Conservation (phyloP, 1,140 invertebrate genomes). For the Drosophila azteca region DNA sequence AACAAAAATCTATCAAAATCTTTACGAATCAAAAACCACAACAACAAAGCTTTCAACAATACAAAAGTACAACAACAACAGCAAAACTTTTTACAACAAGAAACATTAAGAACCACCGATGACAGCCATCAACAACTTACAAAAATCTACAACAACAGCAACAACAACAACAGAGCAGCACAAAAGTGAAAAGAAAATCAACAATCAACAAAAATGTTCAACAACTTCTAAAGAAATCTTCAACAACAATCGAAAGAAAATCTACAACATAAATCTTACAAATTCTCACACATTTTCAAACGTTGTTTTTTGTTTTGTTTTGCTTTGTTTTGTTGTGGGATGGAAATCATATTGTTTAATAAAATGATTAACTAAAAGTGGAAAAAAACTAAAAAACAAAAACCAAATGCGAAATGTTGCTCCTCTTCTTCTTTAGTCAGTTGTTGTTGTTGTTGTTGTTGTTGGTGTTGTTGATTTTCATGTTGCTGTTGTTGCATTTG, state of each 20-base stretch:
- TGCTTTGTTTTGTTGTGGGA: conserved; percentile 29
- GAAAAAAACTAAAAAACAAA: conserved; percentile 40
- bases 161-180: background rate
- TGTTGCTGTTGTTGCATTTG: conserved; percentile 26
- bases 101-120: background rate
- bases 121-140: background rate
- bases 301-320: conserved; percentile 31
- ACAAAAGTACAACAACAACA: too few relatives aligned
- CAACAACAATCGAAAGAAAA: conserved; percentile 9
- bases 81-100: conserved; percentile 6
- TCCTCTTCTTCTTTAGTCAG: conserved; percentile 17
- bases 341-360: conserved; percentile 30
- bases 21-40: too few relatives aligned
- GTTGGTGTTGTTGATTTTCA: too few relatives aligned
- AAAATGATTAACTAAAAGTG: conserved; percentile 59
- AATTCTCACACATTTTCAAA: conserved; percentile 66
- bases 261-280: conserved; percentile 32
- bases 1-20: too few relatives aligned
- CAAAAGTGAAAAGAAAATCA: background rate
- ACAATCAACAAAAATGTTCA: too few relatives aligned
- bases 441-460: conserved; percentile 20
- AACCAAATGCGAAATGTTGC: conserved; percentile 45
- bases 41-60: too few relatives aligned
- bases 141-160: background rate
- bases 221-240: too few relatives aligned